Evolutionary conservation across 2,888 invertebrate species (phyloP).

Genomic region (Thymelicus acteon): DNA sequence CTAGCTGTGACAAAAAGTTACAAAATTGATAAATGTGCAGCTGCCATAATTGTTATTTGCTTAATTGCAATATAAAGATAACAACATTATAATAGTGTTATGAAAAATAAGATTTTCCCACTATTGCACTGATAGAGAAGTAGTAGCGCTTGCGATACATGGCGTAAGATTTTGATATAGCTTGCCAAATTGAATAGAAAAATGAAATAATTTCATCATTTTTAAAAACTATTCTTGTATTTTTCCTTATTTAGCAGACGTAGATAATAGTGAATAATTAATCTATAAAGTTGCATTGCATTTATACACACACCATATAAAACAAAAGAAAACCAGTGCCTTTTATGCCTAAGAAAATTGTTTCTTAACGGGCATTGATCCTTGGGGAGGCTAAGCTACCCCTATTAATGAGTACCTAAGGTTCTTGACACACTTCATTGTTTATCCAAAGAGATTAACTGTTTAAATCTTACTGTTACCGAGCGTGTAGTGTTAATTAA

Average conservation of each 20-base stretch:
- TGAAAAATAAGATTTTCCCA: constrained; percentile 10
- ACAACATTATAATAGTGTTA: background rate
- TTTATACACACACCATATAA: background rate
- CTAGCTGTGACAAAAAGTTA: too few relatives aligned
- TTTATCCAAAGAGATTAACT: background rate
- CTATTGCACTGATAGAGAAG: background rate
- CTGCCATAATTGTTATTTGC: too few relatives aligned
- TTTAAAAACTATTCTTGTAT: too few relatives aligned
- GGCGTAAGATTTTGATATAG: background rate
- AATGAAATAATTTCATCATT: background rate
- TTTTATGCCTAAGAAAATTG: constrained; percentile 29
- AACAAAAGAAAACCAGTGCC: constrained; percentile 15
- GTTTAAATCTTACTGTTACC: background rate
- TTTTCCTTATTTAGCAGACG: background rate
- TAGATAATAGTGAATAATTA: background rate
- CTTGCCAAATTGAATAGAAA: background rate
- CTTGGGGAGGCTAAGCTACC: constrained; percentile 20
- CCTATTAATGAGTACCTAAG: constrained; percentile 22
- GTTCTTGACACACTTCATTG: constrained; percentile 4
- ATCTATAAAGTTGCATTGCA: background rate
- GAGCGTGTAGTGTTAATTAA: constrained; percentile 60
- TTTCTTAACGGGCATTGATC: constrained; percentile 24
- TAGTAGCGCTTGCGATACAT: background rate
- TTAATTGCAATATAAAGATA: too few relatives aligned
- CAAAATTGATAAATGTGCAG: too few relatives aligned